Base-by-base conservation (phyloP, 2,113 vertebrate genomes). In the Pimephales promelas region DNA sequence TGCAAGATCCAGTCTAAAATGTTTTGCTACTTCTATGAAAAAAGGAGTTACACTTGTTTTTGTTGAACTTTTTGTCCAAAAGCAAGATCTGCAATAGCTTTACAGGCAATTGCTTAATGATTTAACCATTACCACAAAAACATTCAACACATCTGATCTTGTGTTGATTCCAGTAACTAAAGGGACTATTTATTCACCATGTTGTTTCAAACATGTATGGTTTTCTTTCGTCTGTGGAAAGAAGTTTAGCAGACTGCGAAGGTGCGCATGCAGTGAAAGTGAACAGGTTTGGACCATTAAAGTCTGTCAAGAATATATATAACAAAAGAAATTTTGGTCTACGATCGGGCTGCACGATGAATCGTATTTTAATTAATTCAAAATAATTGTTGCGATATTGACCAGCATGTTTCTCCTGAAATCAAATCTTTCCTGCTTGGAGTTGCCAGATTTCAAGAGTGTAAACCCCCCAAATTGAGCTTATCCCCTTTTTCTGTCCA, bases 11-110 rank as follows among this genome's bases (percentile, higher is more conserved):
- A 8, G 68, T 71, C 68, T 45, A 22, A 43, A 36, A 49, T 49
- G 24, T 74, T 74, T 74, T 52, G 68, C 68, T 45, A 14, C 68
- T 70, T 70, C 64, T 45, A 45, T 36, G 40, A 45, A 24, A 70
- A 24, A 72, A 8, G 40, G 11, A 72, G 57, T 13, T 61, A 4
- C 1, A 11, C n/a, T 61, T 10, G 11, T 72, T 43, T 49, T 5
- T 5, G 0, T 49, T 49, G 1, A 2, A 49, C 47, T 49, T 71
- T 16, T 10, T 13, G 36, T 6, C 57, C 24, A 61, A 61, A 11
- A 61, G 10, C 24, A 13, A 24, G n/a, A n/a, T 59, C 57, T 59
- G n/a, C 22, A 59, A n/a, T 11, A 11, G 56, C 11, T 24, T 59
- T 59, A 18, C 14, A 52, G 49, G 5, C 49, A 52, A 52, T 2